phyloP scores from a whole-genome alignment of 2,797 vertebrate genomes.

The Coilia nasus region DNA sequence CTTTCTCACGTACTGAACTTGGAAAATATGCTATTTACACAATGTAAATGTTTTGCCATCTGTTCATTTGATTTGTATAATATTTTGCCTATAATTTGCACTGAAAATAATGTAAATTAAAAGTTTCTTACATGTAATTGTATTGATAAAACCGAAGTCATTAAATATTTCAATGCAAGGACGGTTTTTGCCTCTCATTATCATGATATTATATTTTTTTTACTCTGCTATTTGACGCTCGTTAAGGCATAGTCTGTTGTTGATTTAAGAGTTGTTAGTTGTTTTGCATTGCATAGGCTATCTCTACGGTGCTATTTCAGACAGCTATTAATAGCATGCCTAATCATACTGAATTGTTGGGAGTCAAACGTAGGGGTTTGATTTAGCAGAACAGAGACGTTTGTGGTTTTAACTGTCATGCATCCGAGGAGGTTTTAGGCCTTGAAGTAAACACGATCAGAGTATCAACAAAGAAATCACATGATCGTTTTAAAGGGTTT shows the following conservation, averaged over 20 bases:
- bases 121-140: slow-evolving; percentile 81
- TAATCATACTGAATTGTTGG: neutral
- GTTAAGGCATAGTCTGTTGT: no score
- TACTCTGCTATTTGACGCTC: neutral
- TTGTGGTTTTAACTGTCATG: neutral
- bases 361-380: neutral
- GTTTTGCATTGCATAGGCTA: no score
- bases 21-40: slow-evolving; percentile 56
- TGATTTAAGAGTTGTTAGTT: no score
- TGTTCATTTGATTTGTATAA: slow-evolving; percentile 66
- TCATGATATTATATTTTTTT: neutral
- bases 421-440: neutral
- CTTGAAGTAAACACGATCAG: neutral
- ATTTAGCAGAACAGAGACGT: neutral
- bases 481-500: neutral
- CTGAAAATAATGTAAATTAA: slow-evolving; percentile 95
- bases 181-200: neutral
- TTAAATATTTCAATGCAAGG: slow-evolving; percentile 17
- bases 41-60: slow-evolving; percentile 64
- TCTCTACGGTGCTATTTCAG: no score
- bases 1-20: slow-evolving; percentile 60
- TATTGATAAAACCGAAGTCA: slow-evolving; percentile 13
- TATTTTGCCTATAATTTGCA: slow-evolving; percentile 85
- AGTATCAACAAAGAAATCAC: neutral
- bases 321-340: no score